Conservation (phyloP, 2,797 vertebrate species). For the Melanogrammus aeglefinus region DNA sequence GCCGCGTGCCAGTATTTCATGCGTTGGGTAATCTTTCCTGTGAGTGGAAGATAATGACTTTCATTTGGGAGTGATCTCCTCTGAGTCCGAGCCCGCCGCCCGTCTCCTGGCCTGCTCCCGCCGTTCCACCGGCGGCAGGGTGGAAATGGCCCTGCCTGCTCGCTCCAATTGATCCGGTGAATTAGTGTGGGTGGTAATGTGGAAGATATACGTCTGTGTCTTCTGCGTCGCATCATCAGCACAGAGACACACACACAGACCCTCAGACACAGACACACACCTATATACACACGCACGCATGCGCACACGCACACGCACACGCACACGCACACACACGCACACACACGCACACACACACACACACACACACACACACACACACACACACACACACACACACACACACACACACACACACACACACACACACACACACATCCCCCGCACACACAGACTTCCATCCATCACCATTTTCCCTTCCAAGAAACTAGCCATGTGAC, state of each 20-base stretch:
- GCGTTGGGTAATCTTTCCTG: slow-evolving; percentile 39
- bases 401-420: too few species aligned
- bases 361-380: too few species aligned
- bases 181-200: slow-evolving; percentile 25
- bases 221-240: slow-evolving; percentile 25
- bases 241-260: background rate
- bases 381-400: background rate
- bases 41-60: slow-evolving; percentile 39
- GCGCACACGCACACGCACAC: background rate
- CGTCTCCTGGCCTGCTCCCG: slow-evolving; percentile 41
- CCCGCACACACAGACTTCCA: background rate
- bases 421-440: background rate
- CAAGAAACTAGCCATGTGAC: slow-evolving; percentile 42
- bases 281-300: background rate
- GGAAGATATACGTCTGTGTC: slow-evolving; percentile 31
- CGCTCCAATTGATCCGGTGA: slow-evolving; percentile 26
- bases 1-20: slow-evolving; percentile 38
- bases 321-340: background rate
- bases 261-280: too few species aligned
- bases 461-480: slow-evolving; percentile 35
- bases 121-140: slow-evolving; percentile 23
- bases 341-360: background rate
- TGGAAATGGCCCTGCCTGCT: slow-evolving; percentile 6
- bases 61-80: slow-evolving; percentile 35
- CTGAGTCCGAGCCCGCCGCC: slow-evolving; percentile 25